A percentile compares a stretch with the other conserved stretches of the same genome.
phyloP scores from a whole-genome alignment of 2,888 invertebrate species.

The Orthonychiurus folsomi region DNA sequence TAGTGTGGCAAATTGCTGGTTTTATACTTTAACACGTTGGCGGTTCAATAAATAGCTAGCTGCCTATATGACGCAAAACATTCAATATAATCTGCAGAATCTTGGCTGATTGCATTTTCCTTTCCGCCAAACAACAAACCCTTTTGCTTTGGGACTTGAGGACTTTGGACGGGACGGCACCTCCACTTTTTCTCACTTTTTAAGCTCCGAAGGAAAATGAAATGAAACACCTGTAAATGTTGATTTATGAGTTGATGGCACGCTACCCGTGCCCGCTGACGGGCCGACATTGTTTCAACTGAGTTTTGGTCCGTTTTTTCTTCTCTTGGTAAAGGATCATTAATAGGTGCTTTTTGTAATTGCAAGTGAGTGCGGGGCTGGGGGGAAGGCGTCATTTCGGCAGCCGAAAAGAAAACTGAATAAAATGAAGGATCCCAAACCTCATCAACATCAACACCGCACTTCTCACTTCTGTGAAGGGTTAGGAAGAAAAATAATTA shows the following conservation, averaged over 20 bases:
- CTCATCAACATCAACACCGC: background rate
- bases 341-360: background rate
- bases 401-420: constrained; percentile 9
- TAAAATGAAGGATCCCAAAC: too few relatives aligned
- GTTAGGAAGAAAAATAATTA: background rate
- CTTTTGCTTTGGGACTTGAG: background rate
- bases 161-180: background rate
- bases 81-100: too few relatives aligned
- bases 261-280: constrained; percentile 25
- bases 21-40: background rate
- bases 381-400: background rate
- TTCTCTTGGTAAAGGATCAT: background rate
- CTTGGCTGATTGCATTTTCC: too few relatives aligned
- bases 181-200: constrained; percentile 3
- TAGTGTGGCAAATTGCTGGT: background rate
- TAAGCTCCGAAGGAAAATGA: background rate
- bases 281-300: constrained; percentile 6
- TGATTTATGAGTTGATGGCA: constrained; percentile 38
- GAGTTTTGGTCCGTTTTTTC: background rate
- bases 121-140: background rate
- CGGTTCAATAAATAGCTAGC: too few relatives aligned
- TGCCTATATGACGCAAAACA: too few relatives aligned
- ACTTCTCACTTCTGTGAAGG: too few relatives aligned
- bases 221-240: constrained; percentile 38
- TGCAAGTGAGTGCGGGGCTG: background rate